Base-by-base conservation (phyloP, 2,113 vertebrate species). In the Gnathonemus echidnorhynchus region DNA sequence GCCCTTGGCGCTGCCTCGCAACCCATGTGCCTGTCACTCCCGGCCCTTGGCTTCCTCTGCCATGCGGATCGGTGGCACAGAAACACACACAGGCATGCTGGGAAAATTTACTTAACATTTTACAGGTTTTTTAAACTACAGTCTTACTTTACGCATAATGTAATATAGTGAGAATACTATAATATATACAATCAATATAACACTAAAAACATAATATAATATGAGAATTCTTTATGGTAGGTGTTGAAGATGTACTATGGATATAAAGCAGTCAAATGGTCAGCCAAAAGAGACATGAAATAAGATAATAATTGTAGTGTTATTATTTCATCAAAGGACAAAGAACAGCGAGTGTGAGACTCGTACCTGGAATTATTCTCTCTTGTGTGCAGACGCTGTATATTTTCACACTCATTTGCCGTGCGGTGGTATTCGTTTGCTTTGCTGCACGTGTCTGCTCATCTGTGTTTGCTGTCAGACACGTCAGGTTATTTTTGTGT, bases 1-100 rank as follows among this genome's bases (percentile, higher is more conserved):
- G 91, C 90, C 77, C 86, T 15, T 92, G 93, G 91, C 91, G 85
- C 21, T 27, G 88, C 88, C 90, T 88, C 88, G 11, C 89, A 80
- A 9, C 74, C 86, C 89, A 46, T 15, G 49, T 21, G 92, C 86
- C 90, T 92, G 93, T 92, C 93, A 93, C 87, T 93, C 92, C 90
- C 11, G 90, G n/a, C 90, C 91, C 86, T 87, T 84, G 91, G 52
- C 27, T 31, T 52, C 50, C 35, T 39, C 39, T 58, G 70, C 42
- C 21, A 42, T 17, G 27, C 31, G 85, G 46, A 52, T 85, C n/a
- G 2, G 35, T 39, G 53, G 87, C 39, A 35, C 7, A 52, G 21
- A 39, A 17, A 53, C 0, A 0, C 83, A 87, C 50, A 35, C 3
- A n/a, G 27, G 86, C 49, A 35, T 19, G 31, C 49, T 87, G 50